Evolutionary conservation across 2,888 invertebrate species (phyloP), one percentile per base, ranked within the genome.

Genomic region (Drosophila ezoana): DNA sequence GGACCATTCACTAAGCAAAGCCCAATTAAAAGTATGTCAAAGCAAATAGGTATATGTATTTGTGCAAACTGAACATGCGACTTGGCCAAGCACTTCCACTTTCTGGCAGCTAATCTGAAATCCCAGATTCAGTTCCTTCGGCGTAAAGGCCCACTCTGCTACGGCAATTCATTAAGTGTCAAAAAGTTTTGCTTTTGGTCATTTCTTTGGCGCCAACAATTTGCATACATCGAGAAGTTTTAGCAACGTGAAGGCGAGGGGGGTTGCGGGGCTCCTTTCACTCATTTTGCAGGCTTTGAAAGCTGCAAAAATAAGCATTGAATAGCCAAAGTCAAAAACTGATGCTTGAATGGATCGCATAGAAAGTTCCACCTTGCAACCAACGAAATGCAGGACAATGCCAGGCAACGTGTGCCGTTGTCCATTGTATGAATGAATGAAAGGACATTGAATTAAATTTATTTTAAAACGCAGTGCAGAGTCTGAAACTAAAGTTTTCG

Each of bases 401-500:
- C 52, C 37, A 38, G 57, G 61, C 73, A 69, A 70, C 64, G 87
- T 76, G 73, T 68, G 66, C 57, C 52, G 67, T 66, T 68, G 79
- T 59, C 67, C 75, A 88, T 83, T 88, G 88, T 80, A 72, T 57
- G 81, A 84, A 72, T 85, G 85, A 77, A 76, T 89, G 89, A 81
- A 77, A 84, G 79, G 89, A 85, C 85, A 89, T 89, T 84, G 89
- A 89, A 89, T 85, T 85, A 81, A 85, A 85, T 85, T 85, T 84
- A 85, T 85, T 85, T 81, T 81, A 89, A 84, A 89, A 70, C 73
- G 73, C 82, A 79, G 65, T 61, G 33, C 45, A 73, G 58, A 77
- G 83, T 66, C 72, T 56, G 49, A 85, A 83, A 82, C 85, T 79
- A 87, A 83, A 83, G 76, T 83, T 82, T 81, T 23, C 45, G 37